phyloP scores from a whole-genome alignment of 2,888 invertebrate genomes.

The Patella pellucida region DNA sequence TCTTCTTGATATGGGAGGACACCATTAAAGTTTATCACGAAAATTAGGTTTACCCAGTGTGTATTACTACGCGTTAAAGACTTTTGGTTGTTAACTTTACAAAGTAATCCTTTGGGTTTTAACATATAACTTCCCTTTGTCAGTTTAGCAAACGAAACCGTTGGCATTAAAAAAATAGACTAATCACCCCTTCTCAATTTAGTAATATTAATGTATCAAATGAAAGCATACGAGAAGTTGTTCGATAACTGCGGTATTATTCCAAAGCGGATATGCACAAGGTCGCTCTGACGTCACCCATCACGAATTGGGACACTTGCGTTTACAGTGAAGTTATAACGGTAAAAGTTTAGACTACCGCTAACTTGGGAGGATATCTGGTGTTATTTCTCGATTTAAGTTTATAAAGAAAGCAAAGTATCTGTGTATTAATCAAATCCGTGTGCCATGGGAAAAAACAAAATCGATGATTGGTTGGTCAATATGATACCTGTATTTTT shows the following conservation, averaged over 20 bases:
- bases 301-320: conserved; percentile 29
- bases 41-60: conserved; percentile 51
- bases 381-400: too few species aligned
- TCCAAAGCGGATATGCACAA: conserved; percentile 18
- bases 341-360: background rate
- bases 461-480: background rate
- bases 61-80: conserved; percentile 40
- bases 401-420: too few species aligned
- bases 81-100: conserved; percentile 41
- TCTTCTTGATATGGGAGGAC: conserved; percentile 58
- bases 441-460: background rate
- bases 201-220: too few species aligned
- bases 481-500: background rate
- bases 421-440: background rate
- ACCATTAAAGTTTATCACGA: conserved; percentile 62
- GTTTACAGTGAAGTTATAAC: conserved; percentile 17
- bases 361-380: background rate
- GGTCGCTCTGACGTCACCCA: conserved; percentile 29
- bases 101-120: conserved; percentile 37
- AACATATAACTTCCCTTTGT: background rate
- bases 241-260: background rate
- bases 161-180: too few species aligned
- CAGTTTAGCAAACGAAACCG: conserved; percentile 7
- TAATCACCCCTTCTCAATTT: too few species aligned
- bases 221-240: too few species aligned